Evolutionary conservation across 2,888 invertebrate genomes (phyloP).

Genomic region (Cryptophagus acutangulus): DNA sequence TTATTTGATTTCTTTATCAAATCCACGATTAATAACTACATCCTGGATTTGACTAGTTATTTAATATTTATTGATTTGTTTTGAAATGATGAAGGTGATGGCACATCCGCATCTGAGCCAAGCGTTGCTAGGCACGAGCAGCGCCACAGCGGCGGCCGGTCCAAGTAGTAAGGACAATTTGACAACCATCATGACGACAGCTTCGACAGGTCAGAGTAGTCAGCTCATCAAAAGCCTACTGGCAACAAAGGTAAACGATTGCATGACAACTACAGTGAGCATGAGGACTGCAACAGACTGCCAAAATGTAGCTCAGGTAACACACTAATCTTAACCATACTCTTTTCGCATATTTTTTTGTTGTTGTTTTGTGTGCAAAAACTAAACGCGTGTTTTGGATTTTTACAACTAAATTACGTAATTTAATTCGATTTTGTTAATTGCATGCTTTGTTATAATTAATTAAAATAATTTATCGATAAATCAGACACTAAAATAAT

Average conservation of each 20-base stretch:
- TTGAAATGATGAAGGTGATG: conserved; percentile 48
- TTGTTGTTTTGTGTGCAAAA: too few relatives aligned
- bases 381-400: too few relatives aligned
- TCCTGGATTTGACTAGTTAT: conserved; percentile 10
- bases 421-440: not conserved
- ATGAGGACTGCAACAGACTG: conserved; percentile 50
- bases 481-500: not conserved
- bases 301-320: conserved; percentile 53
- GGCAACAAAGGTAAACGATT: conserved; percentile 84
- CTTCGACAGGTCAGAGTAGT: conserved; percentile 49
- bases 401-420: not conserved
- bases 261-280: conserved; percentile 48
- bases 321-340: conserved; percentile 38
- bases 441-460: conserved; percentile 1
- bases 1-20: too few relatives aligned
- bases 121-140: conserved; percentile 49
- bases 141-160: conserved; percentile 31
- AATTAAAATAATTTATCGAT: not conserved
- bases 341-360: conserved; percentile 6
- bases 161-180: conserved; percentile 15
- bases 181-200: conserved; percentile 18
- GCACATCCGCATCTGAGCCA: conserved; percentile 60
- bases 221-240: conserved; percentile 89
- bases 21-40: too few relatives aligned
- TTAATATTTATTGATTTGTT: not conserved